Percentiles rank a stretch among this genome's conserved stretches.
phyloP scores from a whole-genome alignment of 2,797 vertebrate species.

The Benthosema pterotum region DNA sequence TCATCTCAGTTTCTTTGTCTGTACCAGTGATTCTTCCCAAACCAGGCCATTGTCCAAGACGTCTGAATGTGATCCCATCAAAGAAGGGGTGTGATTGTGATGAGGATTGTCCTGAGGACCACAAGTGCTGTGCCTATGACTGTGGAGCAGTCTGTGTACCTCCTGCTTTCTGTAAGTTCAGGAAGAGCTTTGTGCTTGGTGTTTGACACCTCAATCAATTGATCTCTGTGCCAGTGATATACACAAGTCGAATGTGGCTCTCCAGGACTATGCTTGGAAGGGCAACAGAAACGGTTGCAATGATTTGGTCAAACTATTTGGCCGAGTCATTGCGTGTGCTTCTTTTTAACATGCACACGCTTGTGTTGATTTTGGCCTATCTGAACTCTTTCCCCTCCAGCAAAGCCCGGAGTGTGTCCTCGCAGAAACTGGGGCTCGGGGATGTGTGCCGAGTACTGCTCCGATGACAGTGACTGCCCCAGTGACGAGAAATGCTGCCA shows the following conservation, averaged over 20 bases:
- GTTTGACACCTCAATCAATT: too few species aligned
- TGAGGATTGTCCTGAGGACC: constrained; percentile 60
- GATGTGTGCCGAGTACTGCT: constrained; percentile 70
- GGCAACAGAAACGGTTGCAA: neutral
- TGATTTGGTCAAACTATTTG: too few species aligned
- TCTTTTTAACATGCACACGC: neutral
- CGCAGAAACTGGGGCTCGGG: constrained; percentile 42
- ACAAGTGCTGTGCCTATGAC: constrained; percentile 73
- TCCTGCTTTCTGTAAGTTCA: constrained; percentile 72
- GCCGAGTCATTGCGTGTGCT: neutral
- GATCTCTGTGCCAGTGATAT: too few species aligned
- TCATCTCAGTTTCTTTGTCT: constrained; percentile 24
- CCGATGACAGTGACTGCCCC: constrained; percentile 72
- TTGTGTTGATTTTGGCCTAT: constrained; percentile 3
- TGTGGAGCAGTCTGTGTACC: constrained; percentile 73
- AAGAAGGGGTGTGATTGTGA: constrained; percentile 66
- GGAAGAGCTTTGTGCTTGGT: constrained; percentile 48
- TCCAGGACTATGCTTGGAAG: too few species aligned
- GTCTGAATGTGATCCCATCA: constrained; percentile 63
- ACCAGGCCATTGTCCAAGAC: constrained; percentile 64
- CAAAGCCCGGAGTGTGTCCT: constrained; percentile 77
- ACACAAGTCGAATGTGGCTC: too few species aligned
- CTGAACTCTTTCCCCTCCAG: constrained; percentile 49
- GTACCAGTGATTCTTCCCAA: constrained; percentile 43
- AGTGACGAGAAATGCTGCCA: constrained; percentile 76